A percentile compares a stretch with the other conserved stretches of the same genome.
Conservation (phyloP, 2,888 invertebrate genomes). For the Campoplex capitator region DNA sequence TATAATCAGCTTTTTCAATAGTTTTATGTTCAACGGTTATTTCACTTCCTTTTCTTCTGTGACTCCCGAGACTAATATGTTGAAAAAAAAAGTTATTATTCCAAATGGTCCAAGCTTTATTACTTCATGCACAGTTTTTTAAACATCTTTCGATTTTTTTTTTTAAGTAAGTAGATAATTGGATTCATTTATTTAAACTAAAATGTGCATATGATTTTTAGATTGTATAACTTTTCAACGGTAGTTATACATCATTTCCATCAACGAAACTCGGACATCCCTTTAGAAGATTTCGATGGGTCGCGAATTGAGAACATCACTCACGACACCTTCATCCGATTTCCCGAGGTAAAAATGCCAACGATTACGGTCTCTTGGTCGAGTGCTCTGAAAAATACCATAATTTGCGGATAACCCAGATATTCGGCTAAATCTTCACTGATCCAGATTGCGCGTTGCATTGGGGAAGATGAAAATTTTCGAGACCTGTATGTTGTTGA, state of each 20-base stretch:
- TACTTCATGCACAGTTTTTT: neutral
- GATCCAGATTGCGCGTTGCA: neutral
- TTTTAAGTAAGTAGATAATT: neutral
- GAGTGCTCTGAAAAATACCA: constrained; percentile 17
- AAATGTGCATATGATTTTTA: neutral
- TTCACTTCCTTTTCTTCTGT: neutral
- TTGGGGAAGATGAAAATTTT: neutral
- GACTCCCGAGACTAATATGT: neutral
- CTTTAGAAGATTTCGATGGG: neutral
- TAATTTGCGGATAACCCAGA: constrained; percentile 47
- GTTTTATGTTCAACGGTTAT: neutral
- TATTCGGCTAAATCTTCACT: constrained; percentile 32
- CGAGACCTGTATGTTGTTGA: neutral
- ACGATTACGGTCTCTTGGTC: neutral
- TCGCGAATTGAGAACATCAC: constrained; percentile 1
- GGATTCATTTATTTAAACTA: neutral
- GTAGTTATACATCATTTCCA: neutral
- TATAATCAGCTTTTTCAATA: neutral
- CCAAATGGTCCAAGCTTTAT: neutral
- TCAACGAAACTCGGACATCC: neutral
- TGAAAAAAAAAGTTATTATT: neutral
- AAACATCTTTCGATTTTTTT: neutral
- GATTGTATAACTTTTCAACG: neutral
- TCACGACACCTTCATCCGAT: constrained; percentile 10
- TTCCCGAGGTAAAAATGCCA: neutral